Percentiles rank a stretch among this genome's conserved stretches.
These are phyloP conservation scores for Oncorhynchus gorbuscha DNA, from an alignment of 2,113 vertebrate genomes.

Conservation along the genomic window DNA sequence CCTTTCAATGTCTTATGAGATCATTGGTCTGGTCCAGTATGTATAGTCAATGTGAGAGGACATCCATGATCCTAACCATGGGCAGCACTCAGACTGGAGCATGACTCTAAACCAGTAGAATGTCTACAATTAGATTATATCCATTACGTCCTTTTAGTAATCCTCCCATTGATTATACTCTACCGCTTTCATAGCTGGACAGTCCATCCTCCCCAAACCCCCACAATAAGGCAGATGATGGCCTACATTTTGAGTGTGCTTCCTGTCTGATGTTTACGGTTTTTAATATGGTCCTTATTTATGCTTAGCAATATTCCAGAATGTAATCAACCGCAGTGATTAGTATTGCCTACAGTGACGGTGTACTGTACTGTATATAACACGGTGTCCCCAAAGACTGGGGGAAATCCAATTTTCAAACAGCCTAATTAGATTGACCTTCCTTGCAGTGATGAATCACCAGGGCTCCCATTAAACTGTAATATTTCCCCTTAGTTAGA, in stretches of 20 bases:
- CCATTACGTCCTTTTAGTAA: conserved; percentile 43
- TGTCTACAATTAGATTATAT: conserved; percentile 57
- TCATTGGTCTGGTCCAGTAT: not conserved
- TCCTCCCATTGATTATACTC: conserved; percentile 55
- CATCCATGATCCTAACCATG: too few relatives aligned
- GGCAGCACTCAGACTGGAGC: conserved; percentile 19
- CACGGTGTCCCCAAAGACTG: too few relatives aligned
- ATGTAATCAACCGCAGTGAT: too few relatives aligned
- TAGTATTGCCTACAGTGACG: too few relatives aligned
- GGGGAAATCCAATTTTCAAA: too few relatives aligned
- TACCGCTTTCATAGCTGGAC: not conserved
- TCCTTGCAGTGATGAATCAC: too few relatives aligned
- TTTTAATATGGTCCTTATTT: too few relatives aligned
- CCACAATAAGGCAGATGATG: not conserved
- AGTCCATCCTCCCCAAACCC: not conserved
- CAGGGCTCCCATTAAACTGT: too few relatives aligned
- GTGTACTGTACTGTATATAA: too few relatives aligned
- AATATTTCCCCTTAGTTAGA: too few relatives aligned
- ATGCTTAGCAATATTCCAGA: too few relatives aligned
- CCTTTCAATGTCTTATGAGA: conserved; percentile 6
- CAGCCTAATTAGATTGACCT: too few relatives aligned
- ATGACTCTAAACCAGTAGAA: conserved; percentile 65
- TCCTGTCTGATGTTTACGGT: not conserved
- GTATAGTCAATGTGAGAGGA: conserved; percentile 1
- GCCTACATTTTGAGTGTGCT: not conserved